These are phyloP conservation scores for Chelonia mydas DNA, from an alignment of 2,797 vertebrate genomes.

Conservation along the genomic window DNA sequence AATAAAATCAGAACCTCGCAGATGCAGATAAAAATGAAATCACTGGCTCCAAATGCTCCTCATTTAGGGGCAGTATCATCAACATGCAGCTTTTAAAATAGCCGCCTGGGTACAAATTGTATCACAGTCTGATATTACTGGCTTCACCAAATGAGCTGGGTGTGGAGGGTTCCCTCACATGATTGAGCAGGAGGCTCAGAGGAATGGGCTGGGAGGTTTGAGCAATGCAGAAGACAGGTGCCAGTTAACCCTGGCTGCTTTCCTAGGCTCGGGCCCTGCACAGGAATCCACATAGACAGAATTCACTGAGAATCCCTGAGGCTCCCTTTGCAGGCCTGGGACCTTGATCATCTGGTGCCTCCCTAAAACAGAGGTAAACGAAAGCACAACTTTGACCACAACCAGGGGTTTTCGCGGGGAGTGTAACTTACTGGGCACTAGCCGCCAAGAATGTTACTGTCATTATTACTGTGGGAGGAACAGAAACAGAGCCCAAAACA, in stretches of 20 bases:
- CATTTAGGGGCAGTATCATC: neutral
- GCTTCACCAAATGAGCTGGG: neutral
- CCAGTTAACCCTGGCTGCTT: neutral
- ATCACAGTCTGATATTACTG: neutral
- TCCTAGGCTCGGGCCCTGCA: too few relatives aligned
- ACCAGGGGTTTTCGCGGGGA: neutral
- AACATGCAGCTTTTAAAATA: neutral
- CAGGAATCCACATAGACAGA: neutral
- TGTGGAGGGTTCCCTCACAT: neutral
- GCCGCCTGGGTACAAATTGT: neutral
- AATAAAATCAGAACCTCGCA: neutral
- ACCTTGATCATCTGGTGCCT: neutral
- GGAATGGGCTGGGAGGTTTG: too few relatives aligned
- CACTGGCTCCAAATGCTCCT: neutral
- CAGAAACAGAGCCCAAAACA: neutral
- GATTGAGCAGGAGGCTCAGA: neutral
- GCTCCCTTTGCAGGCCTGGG: neutral
- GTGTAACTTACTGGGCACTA: neutral
- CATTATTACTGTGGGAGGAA: neutral
- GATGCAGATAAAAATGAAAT: neutral
- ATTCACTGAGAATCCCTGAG: neutral
- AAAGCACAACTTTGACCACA: neutral
- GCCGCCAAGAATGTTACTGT: neutral
- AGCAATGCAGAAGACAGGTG: neutral
- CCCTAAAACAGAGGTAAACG: neutral